Percentiles rank a stretch among this genome's conserved stretches.
Evolutionary conservation across 2,797 vertebrate genomes (phyloP).

Genomic region (Gastrophryne carolinensis): DNA sequence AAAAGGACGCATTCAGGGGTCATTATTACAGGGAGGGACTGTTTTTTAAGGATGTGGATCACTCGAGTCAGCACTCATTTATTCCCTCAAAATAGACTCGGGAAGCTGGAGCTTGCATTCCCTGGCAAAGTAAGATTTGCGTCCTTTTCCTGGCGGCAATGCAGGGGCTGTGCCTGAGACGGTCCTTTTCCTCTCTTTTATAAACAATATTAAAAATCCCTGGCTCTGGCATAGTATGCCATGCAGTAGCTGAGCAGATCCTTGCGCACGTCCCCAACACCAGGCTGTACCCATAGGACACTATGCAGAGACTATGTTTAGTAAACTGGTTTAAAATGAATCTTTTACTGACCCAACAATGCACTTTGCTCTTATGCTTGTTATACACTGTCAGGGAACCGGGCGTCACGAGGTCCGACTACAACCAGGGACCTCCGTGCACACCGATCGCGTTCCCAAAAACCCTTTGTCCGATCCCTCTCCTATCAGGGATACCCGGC

Average conservation of each 20-base stretch:
- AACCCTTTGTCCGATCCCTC: too few relatives aligned
- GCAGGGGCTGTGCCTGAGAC: slow-evolving; percentile 1
- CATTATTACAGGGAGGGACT: not conserved
- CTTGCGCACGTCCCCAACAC: too few relatives aligned
- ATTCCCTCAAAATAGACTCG: slow-evolving; percentile 25
- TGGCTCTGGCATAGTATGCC: not conserved
- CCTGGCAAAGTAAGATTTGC: slow-evolving; percentile 7
- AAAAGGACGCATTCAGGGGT: not conserved
- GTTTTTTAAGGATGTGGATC: slow-evolving; percentile 15
- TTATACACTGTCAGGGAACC: too few relatives aligned
- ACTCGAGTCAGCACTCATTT: not conserved
- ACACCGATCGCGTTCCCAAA: too few relatives aligned
- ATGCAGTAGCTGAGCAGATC: not conserved
- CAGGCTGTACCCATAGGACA: too few relatives aligned
- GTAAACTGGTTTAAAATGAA: too few relatives aligned
- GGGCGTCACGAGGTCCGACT: too few relatives aligned
- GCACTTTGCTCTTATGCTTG: too few relatives aligned
- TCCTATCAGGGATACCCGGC: too few relatives aligned
- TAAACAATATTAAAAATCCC: not conserved
- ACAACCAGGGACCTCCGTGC: too few relatives aligned
- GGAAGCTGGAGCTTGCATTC: slow-evolving; percentile 21
- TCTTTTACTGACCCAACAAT: too few relatives aligned
- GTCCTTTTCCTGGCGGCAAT: slow-evolving; percentile 39
- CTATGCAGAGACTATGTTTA: too few relatives aligned
- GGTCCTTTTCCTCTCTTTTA: slow-evolving; percentile 6